Evolutionary conservation across 1,140 invertebrate genomes (phyloP).

Genomic region (Holotrichia oblita): DNA sequence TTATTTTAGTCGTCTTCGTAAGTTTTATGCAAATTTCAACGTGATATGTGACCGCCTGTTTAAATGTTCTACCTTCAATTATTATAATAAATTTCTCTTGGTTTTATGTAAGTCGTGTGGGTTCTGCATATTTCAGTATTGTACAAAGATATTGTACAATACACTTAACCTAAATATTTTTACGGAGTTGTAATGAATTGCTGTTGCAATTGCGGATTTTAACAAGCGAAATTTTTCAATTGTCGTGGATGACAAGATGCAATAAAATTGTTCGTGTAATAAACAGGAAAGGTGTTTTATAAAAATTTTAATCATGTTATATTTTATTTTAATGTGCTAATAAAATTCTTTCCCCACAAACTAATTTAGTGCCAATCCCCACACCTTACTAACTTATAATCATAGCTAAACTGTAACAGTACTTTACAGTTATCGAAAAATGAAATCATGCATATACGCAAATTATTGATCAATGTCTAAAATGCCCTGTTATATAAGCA

Average conservation of each 20-base stretch:
- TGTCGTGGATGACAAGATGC: too few relatives aligned
- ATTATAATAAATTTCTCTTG: conserved; percentile 5
- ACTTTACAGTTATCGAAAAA: conserved; percentile 32
- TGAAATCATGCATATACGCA: conserved; percentile 13
- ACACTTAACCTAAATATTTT: conserved; percentile 11
- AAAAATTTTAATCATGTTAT: too few relatives aligned
- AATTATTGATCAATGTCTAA: conserved; percentile 30
- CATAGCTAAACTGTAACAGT: conserved; percentile 17
- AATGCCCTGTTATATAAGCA: conserved; percentile 7
- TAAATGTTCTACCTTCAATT: conserved; percentile 16
- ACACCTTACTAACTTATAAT: neutral
- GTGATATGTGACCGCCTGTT: conserved; percentile 9
- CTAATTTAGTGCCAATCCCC: too few relatives aligned
- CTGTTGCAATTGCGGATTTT: too few relatives aligned
- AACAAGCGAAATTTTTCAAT: too few relatives aligned
- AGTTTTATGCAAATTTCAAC: conserved; percentile 38
- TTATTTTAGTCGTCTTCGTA: conserved; percentile 27
- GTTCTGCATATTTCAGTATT: neutral
- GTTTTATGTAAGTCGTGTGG: neutral
- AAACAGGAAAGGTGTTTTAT: too few relatives aligned
- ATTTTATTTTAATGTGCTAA: too few relatives aligned
- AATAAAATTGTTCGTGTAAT: too few relatives aligned
- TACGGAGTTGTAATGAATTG: neutral
- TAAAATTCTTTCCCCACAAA: too few relatives aligned
- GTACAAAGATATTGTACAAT: neutral